Base-by-base conservation (phyloP, 2,888 invertebrate species). In the Idaea straminata region DNA sequence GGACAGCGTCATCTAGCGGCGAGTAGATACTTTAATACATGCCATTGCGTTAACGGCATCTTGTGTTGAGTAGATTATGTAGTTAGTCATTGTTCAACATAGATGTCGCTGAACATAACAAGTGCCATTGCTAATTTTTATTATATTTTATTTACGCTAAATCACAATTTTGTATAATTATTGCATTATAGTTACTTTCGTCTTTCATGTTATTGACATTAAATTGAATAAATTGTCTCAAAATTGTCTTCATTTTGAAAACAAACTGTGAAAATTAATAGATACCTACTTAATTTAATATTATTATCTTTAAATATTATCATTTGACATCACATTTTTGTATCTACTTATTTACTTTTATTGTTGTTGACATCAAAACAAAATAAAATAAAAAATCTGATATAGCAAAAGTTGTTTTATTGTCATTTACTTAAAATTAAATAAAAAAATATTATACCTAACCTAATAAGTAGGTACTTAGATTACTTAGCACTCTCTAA, bases 311-410 rank as follows among this genome's bases (percentile, higher is more conserved):
- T 61, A 35, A 13, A 61, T 62, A 35, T 59, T 25, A 61, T 62
- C 38, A 47, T 62, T 67, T 67, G 63, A 62, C 71, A 79, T 76
- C 76, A 78, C 78, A 78, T 72, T 59, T 58, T 16, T 59, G 62
- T 58, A 16, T 62, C 35, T 62, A 65, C 66, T 66, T 74, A 69
- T 78, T 71, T 75, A 76, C 70, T 77, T 80, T 79, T 81, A 77
- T 75, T 80, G 83, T 85, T 88, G 84, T 87, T 87, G 84, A 88
- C 82, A 81, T 83, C 80, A 83, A 86, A 85, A 85, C 83, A 83
- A 87, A 84, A 83, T 83, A 83, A 83, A 85, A 84, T 85, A 82
- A 89, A 84, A 86, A 85, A 77, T 73, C 79, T 81, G 80, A 87
- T 86, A 84, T 83, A 84, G 82, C 77, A 74, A 77, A 80, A 68